Percentiles rank a stretch among this genome's conserved stretches.
Evolutionary conservation across 2,888 invertebrate genomes (phyloP).

Genomic region (Leucophenga maculata): DNA sequence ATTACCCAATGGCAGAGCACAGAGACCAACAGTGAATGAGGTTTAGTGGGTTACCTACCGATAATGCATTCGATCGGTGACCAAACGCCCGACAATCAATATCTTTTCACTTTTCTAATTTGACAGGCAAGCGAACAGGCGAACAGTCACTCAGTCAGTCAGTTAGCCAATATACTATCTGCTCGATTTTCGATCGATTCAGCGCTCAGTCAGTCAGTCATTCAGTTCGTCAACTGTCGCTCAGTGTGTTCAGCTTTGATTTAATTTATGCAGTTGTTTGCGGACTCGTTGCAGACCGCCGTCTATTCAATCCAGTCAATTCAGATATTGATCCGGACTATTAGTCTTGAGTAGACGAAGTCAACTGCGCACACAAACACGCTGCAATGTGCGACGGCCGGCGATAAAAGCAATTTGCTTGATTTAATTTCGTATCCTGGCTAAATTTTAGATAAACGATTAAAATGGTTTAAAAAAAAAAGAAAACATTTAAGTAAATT

Average conservation of each 20-base stretch:
- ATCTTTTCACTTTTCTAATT: constrained; percentile 34
- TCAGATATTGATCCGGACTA: neutral
- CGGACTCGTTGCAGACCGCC: neutral
- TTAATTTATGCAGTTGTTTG: constrained; percentile 2
- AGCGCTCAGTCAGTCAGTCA: neutral
- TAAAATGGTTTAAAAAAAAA: neutral
- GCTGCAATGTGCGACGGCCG: constrained; percentile 60
- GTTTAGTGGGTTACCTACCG: no score
- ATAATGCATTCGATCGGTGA: no score
- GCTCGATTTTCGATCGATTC: neutral
- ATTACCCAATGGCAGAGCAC: no score
- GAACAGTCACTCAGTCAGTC: neutral
- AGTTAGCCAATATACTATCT: neutral
- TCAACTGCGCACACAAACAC: neutral
- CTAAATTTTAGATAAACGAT: neutral
- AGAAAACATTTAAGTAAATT: no score
- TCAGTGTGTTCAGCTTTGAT: neutral
- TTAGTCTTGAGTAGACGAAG: neutral
- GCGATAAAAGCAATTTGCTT: constrained; percentile 64
- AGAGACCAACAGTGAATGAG: no score
- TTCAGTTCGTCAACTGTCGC: neutral
- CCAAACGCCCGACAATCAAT: constrained; percentile 34
- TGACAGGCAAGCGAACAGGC: constrained; percentile 10
- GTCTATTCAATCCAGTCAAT: neutral
- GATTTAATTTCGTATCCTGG: constrained; percentile 53